These are phyloP conservation scores for Phenganax subtilis DNA, from an alignment of 92 coral and sea anemone species.

Conservation along the genomic window DNA sequence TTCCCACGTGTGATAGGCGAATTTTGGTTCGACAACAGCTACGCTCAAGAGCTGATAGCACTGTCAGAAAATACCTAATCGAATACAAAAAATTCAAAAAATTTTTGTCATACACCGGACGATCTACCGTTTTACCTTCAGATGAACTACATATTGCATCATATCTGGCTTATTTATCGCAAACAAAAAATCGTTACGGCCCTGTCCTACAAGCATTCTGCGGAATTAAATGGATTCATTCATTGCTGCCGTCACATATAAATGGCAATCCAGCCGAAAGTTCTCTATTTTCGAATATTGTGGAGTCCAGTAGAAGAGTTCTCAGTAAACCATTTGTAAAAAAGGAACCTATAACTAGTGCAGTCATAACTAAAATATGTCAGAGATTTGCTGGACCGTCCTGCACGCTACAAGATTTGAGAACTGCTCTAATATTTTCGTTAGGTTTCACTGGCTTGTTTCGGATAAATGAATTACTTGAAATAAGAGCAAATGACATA, in stretches of 20 bases:
- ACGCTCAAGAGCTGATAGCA: slow-evolving; percentile 30
- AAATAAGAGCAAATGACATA: slow-evolving; percentile 39
- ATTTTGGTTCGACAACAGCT: slow-evolving; percentile 28
- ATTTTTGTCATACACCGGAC: slow-evolving; percentile 19
- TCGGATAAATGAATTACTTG: slow-evolving; percentile 42
- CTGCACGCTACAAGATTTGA: slow-evolving; percentile 37
- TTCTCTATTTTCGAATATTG: slow-evolving; percentile 23
- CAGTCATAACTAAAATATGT: neutral
- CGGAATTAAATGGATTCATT: slow-evolving; percentile 43
- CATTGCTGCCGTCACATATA: slow-evolving; percentile 25
- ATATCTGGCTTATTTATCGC: slow-evolving; percentile 40
- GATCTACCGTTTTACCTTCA: slow-evolving; percentile 36
- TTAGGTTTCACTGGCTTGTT: slow-evolving; percentile 46
- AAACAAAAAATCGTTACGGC: slow-evolving; percentile 41
- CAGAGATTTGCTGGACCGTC: slow-evolving; percentile 12
- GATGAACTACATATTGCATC: slow-evolving; percentile 13
- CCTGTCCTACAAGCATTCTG: slow-evolving; percentile 30
- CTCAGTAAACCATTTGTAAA: slow-evolving; percentile 18
- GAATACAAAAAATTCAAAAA: slow-evolving; percentile 27
- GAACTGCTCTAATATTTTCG: slow-evolving; percentile 45
- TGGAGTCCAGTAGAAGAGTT: slow-evolving; percentile 38
- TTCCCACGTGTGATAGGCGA: neutral
- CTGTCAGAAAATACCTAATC: slow-evolving; percentile 35
- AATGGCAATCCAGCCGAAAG: slow-evolving; percentile 43
- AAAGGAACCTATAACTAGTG: slow-evolving; percentile 40